Evolutionary conservation across 2,888 invertebrate genomes (phyloP).

Genomic region (Auanema freiburgensis): DNA sequence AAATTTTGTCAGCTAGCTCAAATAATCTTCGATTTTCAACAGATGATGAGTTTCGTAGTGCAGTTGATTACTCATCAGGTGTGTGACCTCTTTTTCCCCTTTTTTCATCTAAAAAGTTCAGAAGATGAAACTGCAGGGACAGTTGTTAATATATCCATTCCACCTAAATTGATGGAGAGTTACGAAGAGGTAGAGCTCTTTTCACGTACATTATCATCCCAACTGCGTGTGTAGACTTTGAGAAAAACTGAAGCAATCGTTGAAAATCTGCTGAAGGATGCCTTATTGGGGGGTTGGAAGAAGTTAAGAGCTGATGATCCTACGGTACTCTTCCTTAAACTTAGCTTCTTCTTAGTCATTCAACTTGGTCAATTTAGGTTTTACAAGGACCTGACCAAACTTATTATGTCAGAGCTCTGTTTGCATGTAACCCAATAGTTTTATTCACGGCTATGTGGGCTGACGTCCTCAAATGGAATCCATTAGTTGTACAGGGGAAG

Average conservation of each 20-base stretch:
- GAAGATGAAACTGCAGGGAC: background rate
- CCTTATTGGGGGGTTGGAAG: constrained; percentile 37
- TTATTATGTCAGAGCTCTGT: constrained; percentile 42
- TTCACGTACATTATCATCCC: too few species aligned
- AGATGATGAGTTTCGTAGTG: constrained; percentile 41
- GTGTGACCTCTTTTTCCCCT: constrained; percentile 2
- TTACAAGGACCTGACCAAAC: constrained; percentile 41
- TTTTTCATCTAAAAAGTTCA: background rate
- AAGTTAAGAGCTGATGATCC: constrained; percentile 19
- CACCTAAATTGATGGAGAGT: too few species aligned
- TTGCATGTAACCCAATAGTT: constrained; percentile 30
- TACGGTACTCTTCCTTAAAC: constrained; percentile 13
- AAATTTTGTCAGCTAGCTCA: too few species aligned
- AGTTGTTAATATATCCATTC: background rate
- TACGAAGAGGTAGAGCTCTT: too few species aligned
- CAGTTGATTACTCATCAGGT: constrained; percentile 38
- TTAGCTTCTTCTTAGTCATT: background rate
- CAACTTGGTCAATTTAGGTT: constrained; percentile 9
- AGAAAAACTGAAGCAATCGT: constrained; percentile 25
- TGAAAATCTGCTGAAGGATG: constrained; percentile 29
- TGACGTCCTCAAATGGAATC: constrained; percentile 50
- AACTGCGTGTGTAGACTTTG: constrained; percentile 11
- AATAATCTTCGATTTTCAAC: constrained; percentile 10
- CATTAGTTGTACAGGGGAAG: constrained; percentile 44
- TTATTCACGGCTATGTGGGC: constrained; percentile 53